Percentiles rank a stretch among this genome's conserved stretches.
Evolutionary conservation across 2,113 vertebrate species (phyloP).

Genomic region (Colistium nudipinnis): DNA sequence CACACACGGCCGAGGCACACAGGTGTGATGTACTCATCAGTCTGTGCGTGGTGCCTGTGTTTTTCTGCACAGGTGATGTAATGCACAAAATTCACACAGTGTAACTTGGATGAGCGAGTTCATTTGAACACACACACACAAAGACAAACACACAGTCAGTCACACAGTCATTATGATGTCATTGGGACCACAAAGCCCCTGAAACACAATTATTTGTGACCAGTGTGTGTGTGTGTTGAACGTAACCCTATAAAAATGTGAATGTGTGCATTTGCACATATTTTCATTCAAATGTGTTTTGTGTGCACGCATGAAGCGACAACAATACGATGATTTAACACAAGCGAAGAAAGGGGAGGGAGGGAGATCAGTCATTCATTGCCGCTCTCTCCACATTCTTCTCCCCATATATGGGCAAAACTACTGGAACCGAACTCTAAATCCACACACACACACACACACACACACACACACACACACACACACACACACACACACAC

Average conservation of each 20-base stretch:
- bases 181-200: conserved; percentile 8
- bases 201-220: conserved; percentile 23
- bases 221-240: conserved; percentile 17
- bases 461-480: conserved; percentile 34
- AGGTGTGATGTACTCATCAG: conserved; percentile 23
- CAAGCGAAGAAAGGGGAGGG: conserved; percentile 23
- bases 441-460: conserved; percentile 34
- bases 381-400: conserved; percentile 76
- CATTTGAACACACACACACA: conserved; percentile 13
- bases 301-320: conserved; percentile 9
- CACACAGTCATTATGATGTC: conserved; percentile 53
- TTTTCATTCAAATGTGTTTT: not conserved
- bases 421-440: conserved; percentile 63
- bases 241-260: not conserved
- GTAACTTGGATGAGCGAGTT: conserved; percentile 26
- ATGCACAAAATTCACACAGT: conserved; percentile 32
- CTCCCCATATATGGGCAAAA: conserved; percentile 82
- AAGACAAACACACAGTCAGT: not conserved
- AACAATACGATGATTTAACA: conserved; percentile 25
- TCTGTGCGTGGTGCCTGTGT: conserved; percentile 15
- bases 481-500: conserved; percentile 29
- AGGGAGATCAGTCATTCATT: conserved; percentile 75
- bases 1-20: not conserved
- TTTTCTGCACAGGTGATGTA: conserved; percentile 32
- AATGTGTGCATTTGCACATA: not conserved